Conservation (phyloP, 2,888 invertebrate species). For the Fragum whitleyi region DNA sequence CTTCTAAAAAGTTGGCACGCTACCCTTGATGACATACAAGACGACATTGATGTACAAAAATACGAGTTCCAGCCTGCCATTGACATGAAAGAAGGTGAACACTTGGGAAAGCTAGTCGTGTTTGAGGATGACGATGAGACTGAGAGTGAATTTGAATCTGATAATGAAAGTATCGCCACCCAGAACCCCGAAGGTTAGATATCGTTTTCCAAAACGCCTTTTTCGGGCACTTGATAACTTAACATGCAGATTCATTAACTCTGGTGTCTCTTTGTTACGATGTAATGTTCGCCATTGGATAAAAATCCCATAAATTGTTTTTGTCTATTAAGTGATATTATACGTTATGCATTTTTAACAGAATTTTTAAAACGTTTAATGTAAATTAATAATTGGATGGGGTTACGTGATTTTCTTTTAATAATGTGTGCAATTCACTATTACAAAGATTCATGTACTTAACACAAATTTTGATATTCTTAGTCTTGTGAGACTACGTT, state of each 20-base stretch:
- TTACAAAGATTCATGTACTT: too few relatives aligned
- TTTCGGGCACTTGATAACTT: neutral
- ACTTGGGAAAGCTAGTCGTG: constrained; percentile 8
- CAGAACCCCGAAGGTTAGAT: neutral
- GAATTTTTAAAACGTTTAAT: too few relatives aligned
- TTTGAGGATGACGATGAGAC: constrained; percentile 9
- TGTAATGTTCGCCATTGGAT: neutral
- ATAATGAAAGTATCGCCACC: neutral
- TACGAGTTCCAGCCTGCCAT: constrained; percentile 9
- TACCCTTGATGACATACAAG: neutral
- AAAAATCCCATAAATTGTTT: too few relatives aligned
- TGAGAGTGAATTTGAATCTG: neutral
- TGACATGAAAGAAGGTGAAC: neutral
- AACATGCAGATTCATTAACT: neutral
- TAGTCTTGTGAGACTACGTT: too few relatives aligned
- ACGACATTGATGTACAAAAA: neutral
- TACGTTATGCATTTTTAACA: too few relatives aligned
- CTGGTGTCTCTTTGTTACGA: neutral
- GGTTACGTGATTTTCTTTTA: too few relatives aligned
- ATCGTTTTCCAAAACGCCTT: neutral
- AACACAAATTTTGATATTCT: too few relatives aligned
- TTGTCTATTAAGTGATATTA: too few relatives aligned
- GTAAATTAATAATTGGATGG: too few relatives aligned
- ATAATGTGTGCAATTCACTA: too few relatives aligned
- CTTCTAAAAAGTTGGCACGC: neutral